A percentile compares a stretch with the other conserved stretches of the same genome.
Evolutionary conservation across 2,113 vertebrate genomes (phyloP).

Genomic region (human (Homo sapiens)): DNA sequence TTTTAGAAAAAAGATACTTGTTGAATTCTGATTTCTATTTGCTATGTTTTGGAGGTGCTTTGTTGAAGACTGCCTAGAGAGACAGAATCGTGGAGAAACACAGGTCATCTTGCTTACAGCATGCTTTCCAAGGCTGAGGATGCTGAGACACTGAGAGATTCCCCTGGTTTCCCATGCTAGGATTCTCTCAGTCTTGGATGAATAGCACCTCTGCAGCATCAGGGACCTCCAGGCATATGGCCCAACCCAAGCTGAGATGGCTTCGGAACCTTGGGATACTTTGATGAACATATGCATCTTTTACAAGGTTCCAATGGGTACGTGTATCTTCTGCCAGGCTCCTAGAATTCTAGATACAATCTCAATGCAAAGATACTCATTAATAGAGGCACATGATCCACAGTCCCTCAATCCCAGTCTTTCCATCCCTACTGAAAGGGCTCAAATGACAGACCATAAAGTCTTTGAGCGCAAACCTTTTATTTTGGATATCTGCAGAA

Average conservation of each 20-base stretch:
- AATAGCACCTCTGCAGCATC: neutral
- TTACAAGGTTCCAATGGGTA: neutral
- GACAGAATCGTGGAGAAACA: neutral
- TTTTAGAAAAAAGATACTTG: conserved; percentile 5
- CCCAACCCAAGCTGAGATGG: neutral
- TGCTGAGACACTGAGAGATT: neutral
- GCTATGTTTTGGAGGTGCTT: neutral
- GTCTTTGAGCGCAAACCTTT: neutral
- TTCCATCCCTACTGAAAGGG: neutral
- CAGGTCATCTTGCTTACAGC: neutral
- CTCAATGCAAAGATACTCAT: neutral
- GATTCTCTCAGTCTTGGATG: neutral
- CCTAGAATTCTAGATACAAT: neutral
- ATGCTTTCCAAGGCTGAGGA: neutral
- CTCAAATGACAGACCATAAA: neutral
- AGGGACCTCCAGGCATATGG: neutral
- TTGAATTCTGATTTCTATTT: neutral
- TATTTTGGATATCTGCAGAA: neutral
- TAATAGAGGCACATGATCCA: neutral
- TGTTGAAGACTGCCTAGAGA: neutral
- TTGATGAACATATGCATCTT: neutral
- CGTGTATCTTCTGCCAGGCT: neutral
- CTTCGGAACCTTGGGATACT: neutral
- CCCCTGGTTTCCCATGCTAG: neutral
- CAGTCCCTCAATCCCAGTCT: neutral